Percentiles rank a stretch among this genome's conserved stretches.
Evolutionary conservation across 2,113 vertebrate species (phyloP).

Genomic region (Albula goreensis): DNA sequence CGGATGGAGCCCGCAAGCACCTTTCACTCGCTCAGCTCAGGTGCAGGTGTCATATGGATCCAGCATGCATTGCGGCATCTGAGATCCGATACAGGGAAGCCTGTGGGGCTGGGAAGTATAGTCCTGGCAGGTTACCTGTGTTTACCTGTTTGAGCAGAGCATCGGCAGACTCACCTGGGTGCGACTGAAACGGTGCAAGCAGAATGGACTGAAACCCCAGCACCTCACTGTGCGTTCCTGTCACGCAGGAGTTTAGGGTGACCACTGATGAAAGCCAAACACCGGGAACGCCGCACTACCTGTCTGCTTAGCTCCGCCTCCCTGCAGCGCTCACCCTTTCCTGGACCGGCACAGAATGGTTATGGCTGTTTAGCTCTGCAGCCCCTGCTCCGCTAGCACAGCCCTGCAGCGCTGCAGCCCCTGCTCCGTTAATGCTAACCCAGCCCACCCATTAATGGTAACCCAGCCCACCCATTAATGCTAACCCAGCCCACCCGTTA

Average conservation of each 20-base stretch:
- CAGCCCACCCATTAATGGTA: no score
- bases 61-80: constrained; percentile 76
- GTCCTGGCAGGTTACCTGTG: constrained; percentile 63
- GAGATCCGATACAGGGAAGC: constrained; percentile 67
- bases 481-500: no score
- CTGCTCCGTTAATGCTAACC: no score
- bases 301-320: no score
- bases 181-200: neutral
- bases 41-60: constrained; percentile 68
- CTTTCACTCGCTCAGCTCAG: constrained; percentile 58
- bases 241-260: neutral
- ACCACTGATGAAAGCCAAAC: neutral
- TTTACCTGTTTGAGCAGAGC: constrained; percentile 13
- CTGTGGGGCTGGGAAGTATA: constrained; percentile 60
- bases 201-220: neutral
- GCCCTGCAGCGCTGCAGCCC: no score
- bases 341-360: no score
- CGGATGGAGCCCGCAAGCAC: constrained; percentile 49
- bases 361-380: no score
- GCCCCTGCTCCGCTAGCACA: no score
- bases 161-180: no score
- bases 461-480: no score
- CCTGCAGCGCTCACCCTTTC: no score
- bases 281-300: neutral
- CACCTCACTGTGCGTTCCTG: neutral